A percentile compares a stretch with the other conserved stretches of the same genome.
Evolutionary conservation across 2,113 vertebrate genomes (phyloP).

Genomic region (Paramisgurnus dabryanus): DNA sequence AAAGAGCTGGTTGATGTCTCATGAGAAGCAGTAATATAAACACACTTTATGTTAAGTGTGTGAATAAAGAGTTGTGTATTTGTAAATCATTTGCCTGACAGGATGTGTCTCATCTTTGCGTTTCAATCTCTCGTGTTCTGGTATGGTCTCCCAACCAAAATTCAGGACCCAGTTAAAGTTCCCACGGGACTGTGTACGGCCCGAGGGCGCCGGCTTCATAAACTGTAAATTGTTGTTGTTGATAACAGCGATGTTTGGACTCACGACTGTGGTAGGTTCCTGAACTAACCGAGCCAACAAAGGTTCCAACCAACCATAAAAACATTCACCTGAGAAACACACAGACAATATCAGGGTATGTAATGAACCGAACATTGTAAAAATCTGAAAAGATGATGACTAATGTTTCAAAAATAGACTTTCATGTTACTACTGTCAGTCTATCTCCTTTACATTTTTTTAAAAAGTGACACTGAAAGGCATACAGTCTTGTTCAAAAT

Average conservation of each 20-base stretch:
- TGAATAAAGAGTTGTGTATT: neutral
- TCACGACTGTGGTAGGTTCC: slow-evolving; percentile 77
- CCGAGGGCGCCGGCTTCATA: slow-evolving; percentile 67
- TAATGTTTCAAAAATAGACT: too few species aligned
- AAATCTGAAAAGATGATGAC: too few species aligned
- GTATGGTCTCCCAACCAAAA: slow-evolving; percentile 82
- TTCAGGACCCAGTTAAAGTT: slow-evolving; percentile 85
- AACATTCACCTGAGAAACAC: slow-evolving; percentile 79
- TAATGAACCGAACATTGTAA: too few species aligned
- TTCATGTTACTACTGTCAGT: too few species aligned
- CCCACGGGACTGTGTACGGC: slow-evolving; percentile 72
- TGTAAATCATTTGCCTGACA: slow-evolving; percentile 74
- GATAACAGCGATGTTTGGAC: slow-evolving; percentile 80
- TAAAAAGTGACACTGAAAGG: too few species aligned
- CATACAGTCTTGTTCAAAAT: too few species aligned
- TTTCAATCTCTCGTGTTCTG: slow-evolving; percentile 65
- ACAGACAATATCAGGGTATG: neutral
- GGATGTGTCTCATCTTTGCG: slow-evolving; percentile 82
- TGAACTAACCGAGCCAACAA: slow-evolving; percentile 82
- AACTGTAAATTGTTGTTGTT: slow-evolving; percentile 79
- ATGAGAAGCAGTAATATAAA: neutral
- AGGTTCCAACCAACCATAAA: slow-evolving; percentile 86
- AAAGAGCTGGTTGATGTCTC: neutral
- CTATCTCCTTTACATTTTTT: too few species aligned
- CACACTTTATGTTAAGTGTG: neutral